These are phyloP conservation scores for Agriopis marginaria DNA, from an alignment of 2,888 invertebrate species.

Conservation along the genomic window DNA sequence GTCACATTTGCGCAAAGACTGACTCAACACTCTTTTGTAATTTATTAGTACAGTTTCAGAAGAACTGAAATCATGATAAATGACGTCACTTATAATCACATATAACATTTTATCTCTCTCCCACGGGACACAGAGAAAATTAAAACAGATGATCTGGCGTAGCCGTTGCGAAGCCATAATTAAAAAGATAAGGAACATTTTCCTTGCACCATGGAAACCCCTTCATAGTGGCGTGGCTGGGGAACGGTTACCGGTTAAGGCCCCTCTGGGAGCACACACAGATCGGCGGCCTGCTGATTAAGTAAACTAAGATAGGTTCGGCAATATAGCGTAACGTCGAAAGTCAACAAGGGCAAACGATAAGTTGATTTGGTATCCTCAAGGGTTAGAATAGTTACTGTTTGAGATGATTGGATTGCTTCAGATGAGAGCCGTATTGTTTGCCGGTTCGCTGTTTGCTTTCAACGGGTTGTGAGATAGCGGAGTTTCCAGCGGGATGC, in stretches of 20 bases:
- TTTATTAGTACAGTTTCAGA: neutral
- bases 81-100: conserved; percentile 39
- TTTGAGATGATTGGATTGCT: conserved; percentile 83
- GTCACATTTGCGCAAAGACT: no score
- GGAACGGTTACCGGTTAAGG: conserved; percentile 78
- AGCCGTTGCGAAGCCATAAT: conserved; percentile 78
- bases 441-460: conserved; percentile 52
- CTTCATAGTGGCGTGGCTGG: conserved; percentile 59
- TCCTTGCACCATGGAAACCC: conserved; percentile 75
- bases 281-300: conserved; percentile 80
- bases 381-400: conserved; percentile 82
- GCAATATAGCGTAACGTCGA: conserved; percentile 79
- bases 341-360: conserved; percentile 85
- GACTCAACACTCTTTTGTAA: no score
- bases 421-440: conserved; percentile 73
- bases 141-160: conserved; percentile 83
- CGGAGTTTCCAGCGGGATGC: conserved; percentile 30
- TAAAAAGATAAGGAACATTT: conserved; percentile 86
- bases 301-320: conserved; percentile 86
- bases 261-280: conserved; percentile 75
- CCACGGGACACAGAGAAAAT: conserved; percentile 74
- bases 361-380: conserved; percentile 84
- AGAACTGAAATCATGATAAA: conserved; percentile 30
- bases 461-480: conserved; percentile 53
- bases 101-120: conserved; percentile 57